Conservation (phyloP, 2,797 vertebrate genomes). For the Anas flavirostris region DNA sequence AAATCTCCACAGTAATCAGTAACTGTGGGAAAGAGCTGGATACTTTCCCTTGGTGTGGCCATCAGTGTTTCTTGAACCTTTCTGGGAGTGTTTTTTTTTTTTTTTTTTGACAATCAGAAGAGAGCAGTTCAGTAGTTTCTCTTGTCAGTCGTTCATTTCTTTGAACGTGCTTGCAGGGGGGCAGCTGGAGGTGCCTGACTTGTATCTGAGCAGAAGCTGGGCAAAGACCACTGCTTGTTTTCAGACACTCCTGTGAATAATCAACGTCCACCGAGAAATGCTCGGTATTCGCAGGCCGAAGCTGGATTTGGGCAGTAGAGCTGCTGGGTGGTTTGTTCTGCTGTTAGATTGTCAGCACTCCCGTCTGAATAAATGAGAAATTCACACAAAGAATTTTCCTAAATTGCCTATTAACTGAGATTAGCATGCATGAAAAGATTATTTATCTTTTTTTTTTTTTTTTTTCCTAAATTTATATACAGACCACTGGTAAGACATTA, state of each 20-base stretch:
- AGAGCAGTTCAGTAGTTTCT: neutral
- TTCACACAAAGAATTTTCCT: neutral
- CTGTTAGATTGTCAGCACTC: conserved; percentile 18
- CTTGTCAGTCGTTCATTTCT: neutral
- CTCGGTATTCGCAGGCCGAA: neutral
- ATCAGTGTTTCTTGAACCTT: neutral
- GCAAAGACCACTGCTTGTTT: neutral
- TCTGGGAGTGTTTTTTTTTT: neutral
- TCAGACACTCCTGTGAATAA: neutral
- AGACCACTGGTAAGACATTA: neutral
- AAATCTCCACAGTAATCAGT: neutral
- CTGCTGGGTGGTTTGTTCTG: conserved; percentile 24
- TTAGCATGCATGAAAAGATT: neutral
- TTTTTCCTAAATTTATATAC: neutral
- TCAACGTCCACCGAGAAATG: neutral
- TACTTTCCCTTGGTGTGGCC: neutral
- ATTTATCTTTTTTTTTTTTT: neutral
- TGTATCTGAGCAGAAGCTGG: neutral
- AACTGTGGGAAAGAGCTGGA: neutral
- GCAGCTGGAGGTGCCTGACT: neutral
- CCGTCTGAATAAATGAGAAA: neutral
- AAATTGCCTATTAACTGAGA: neutral
- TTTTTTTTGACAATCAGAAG: neutral
- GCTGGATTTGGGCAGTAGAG: conserved; percentile 35
- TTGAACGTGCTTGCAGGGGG: neutral